Base-by-base conservation (phyloP, 23 tunicate genomes). In the Styela clava region DNA sequence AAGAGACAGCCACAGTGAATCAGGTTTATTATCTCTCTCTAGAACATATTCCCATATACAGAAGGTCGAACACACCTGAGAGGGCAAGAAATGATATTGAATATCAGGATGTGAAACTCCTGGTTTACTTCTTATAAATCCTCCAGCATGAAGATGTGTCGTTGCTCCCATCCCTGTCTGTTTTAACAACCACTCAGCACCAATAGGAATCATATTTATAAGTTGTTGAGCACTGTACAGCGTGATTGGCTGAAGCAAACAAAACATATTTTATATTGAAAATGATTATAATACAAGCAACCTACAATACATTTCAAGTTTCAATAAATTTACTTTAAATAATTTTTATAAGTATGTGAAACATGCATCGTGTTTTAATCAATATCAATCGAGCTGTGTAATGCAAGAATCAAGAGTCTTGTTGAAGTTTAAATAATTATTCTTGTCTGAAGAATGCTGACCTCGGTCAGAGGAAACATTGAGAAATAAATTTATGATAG, bases 21-120 rank as follows among this genome's bases (percentile, higher is more conserved):
- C n/a, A n/a, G n/a, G n/a, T n/a, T n/a, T n/a, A n/a, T n/a, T n/a
- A n/a, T n/a, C n/a, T n/a, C n/a, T n/a, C n/a, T n/a, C n/a, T n/a
- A n/a, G n/a, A n/a, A n/a, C n/a, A n/a, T n/a, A n/a, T n/a, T n/a
- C n/a, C n/a, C n/a, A n/a, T n/a, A n/a, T n/a, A n/a, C n/a, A n/a
- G n/a, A n/a, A n/a, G n/a, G n/a, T n/a, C n/a, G n/a, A 44, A 7
- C 56, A 1, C 36, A 93, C 99, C 82, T 95, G 99, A 31, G 96
- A 86, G 19, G 99, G 99, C 31, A 95, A 81, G 69, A 95, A 95
- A 61, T 95, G 99, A 61, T 86, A 95, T 64, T 95, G 99, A 68
- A 95, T 86, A 69, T 95, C 99, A 21, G 99, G 96, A 76, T 95
- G 96, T 16, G 88, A 52, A 0, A 95, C 24, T 25, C 88, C 96